phyloP scores from a whole-genome alignment of 2,113 vertebrate species.

The Gorsachius goisagi region DNA sequence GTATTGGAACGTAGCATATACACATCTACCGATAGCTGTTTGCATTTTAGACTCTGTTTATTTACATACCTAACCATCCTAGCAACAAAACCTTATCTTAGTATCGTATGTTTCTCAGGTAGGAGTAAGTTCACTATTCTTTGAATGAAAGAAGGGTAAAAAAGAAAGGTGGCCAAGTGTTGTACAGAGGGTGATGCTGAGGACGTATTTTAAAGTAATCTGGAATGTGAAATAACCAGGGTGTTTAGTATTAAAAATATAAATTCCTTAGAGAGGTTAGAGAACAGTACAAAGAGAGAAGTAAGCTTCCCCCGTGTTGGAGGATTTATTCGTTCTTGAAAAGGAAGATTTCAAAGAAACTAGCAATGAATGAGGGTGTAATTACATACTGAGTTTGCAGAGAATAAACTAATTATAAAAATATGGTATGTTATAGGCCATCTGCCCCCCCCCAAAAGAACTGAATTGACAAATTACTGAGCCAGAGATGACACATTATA shows the following conservation, averaged over 20 bases:
- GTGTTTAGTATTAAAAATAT: neutral
- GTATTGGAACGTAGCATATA: neutral
- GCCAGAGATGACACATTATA: slow-evolving; percentile 54
- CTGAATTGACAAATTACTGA: slow-evolving; percentile 54
- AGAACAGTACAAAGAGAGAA: slow-evolving; percentile 6
- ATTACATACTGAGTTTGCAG: slow-evolving; percentile 56
- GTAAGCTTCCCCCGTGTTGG: slow-evolving; percentile 33
- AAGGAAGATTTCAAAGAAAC: slow-evolving; percentile 63
- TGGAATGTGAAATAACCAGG: neutral
- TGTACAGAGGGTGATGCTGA: neutral
- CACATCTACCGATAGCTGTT: neutral
- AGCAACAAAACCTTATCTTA: neutral
- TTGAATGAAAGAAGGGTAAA: neutral
- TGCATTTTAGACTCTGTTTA: neutral
- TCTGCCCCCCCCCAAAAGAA: slow-evolving; percentile 35
- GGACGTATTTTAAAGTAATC: neutral
- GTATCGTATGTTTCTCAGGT: neutral
- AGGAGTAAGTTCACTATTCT: neutral
- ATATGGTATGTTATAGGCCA: slow-evolving; percentile 51
- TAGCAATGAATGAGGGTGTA: slow-evolving; percentile 52
- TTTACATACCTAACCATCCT: neutral
- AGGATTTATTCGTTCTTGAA: slow-evolving; percentile 55
- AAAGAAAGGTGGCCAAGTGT: neutral
- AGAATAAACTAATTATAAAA: slow-evolving; percentile 67
- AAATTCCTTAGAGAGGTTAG: neutral